phyloP scores from a whole-genome alignment of 2,113 vertebrate genomes.

The Panthera tigris region DNA sequence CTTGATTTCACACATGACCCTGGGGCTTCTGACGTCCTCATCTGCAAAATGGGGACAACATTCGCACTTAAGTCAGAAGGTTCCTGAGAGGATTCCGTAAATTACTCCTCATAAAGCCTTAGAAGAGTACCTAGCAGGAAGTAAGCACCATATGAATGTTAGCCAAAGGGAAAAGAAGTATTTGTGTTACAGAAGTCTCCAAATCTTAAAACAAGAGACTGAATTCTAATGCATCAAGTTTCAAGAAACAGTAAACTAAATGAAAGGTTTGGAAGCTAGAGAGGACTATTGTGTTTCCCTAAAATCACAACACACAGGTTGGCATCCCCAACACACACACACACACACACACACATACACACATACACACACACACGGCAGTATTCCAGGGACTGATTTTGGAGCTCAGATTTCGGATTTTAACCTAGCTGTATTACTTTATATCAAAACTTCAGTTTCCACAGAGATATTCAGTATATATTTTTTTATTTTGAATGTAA shows the following conservation, averaged over 20 bases:
- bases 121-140: background rate
- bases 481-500: conserved; percentile 29
- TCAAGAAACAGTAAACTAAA: background rate
- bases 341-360: background rate
- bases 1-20: background rate
- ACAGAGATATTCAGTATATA: background rate
- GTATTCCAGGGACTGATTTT: background rate
- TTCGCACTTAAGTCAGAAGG: background rate
- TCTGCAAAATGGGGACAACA: background rate
- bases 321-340: background rate
- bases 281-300: background rate
- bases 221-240: background rate
- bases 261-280: background rate
- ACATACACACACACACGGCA: background rate
- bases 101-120: background rate
- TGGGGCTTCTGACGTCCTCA: background rate
- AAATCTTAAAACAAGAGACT: background rate
- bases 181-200: background rate
- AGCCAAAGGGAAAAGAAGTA: background rate
- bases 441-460: conserved; percentile 42
- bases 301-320: background rate
- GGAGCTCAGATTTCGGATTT: background rate
- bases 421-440: conserved; percentile 20
- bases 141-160: background rate
- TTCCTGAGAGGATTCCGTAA: background rate